Conservation (phyloP, 2,113 vertebrate species). For the Proterorhinus semilunaris region DNA sequence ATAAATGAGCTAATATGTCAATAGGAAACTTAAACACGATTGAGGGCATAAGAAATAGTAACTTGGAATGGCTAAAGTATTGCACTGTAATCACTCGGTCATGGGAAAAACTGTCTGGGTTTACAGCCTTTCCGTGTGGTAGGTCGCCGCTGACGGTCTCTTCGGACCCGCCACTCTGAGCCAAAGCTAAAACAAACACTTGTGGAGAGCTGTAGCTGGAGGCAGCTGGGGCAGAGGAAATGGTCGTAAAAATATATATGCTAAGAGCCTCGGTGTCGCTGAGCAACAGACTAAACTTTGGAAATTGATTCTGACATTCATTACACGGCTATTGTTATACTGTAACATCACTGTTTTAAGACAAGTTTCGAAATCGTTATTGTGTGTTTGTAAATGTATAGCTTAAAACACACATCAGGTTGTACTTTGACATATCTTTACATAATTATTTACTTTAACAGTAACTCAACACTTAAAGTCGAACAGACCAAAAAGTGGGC, state of each 20-base stretch:
- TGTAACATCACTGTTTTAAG: background rate
- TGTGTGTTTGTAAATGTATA: too few species aligned
- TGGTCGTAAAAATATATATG: conserved; percentile 6
- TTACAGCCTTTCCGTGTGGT: background rate
- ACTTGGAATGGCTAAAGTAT: background rate
- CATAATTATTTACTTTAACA: too few species aligned
- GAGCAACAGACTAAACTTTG: conserved; percentile 3
- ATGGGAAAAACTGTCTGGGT: background rate
- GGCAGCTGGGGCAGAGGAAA: conserved; percentile 2
- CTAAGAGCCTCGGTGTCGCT: conserved; percentile 1
- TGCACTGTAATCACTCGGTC: background rate
- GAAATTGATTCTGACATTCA: conserved; percentile 11
- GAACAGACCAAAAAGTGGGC: too few species aligned
- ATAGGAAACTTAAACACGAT: background rate
- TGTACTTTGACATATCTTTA: too few species aligned
- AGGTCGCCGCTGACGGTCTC: background rate
- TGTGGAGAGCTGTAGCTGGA: background rate
- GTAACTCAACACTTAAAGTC: too few species aligned
- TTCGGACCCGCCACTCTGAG: background rate
- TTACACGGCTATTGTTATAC: conserved; percentile 29
- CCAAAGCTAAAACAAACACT: conserved; percentile 6
- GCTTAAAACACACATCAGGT: too few species aligned
- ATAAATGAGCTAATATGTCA: background rate
- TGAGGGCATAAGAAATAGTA: background rate
- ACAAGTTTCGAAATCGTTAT: too few species aligned